Evolutionary conservation across 2,797 vertebrate genomes (phyloP), one percentile per base, ranked within the genome.

Genomic region (Hybognathus amarus): DNA sequence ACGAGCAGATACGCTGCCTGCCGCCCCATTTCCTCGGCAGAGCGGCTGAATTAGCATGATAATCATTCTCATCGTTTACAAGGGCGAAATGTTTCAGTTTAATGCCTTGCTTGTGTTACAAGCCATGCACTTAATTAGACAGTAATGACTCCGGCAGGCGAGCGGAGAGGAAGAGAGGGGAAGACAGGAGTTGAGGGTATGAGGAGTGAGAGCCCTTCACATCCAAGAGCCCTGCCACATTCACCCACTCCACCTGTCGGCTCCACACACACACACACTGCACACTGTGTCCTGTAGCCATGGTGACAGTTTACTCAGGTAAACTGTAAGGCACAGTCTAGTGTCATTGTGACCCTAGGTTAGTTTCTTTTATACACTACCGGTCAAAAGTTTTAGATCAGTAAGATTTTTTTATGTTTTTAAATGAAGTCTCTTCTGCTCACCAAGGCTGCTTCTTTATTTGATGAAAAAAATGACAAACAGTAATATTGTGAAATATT

Each of bases 51-150:
- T 95, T 94, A 94, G 94, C 94, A 93, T 91, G 91, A 94, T 95
- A 95, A 96, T 96, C 95, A 95, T 96, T 96, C 95, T 95, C 94
- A 96, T 95, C 89, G 96, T 96, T 96, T 96, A 96, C 95, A 96
- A 96, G 96, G 96, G 96, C 96, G 95, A 96, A 96, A 96, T 96
- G 96, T 97, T 97, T 96, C 96, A 96, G 96, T 97, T 96, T 96
- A 96, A 96, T 97, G 96, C 95, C 93, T 96, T 97, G 96, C 95
- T 95, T 96, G 95, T 95, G 95, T 96, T 96, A 95, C 96, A 96
- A 97, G 96, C 96, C 96, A 96, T 96, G 95, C 95, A 97, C 96
- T 96, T 97, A 97, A 97, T 97, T 97, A 97, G 96, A 95, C 95
- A 92, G 96, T 96, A 96, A 97, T 97, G 96, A 95, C 95, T 97